Base-by-base conservation (phyloP, 2,113 vertebrate species). In the Danionella cerebrum region DNA sequence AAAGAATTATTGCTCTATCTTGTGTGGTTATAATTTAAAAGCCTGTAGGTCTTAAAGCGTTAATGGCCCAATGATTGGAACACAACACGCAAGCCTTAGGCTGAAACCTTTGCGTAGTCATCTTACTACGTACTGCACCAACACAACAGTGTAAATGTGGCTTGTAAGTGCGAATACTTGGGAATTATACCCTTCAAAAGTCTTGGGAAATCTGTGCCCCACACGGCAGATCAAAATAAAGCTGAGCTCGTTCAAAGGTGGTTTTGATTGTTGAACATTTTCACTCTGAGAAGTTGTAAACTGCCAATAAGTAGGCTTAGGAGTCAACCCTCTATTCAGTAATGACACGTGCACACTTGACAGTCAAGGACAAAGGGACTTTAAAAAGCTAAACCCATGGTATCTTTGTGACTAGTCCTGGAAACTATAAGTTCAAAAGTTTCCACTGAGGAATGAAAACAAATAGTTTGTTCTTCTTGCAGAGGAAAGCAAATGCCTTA, bases 151-250 rank as follows among this genome's bases (percentile, higher is more conserved):
- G n/a, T n/a, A n/a, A n/a, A n/a, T n/a, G n/a, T n/a, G n/a, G n/a
- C n/a, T n/a, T n/a, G n/a, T n/a, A n/a, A n/a, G n/a, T n/a, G n/a
- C n/a, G n/a, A n/a, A n/a, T n/a, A n/a, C n/a, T n/a, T n/a, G n/a
- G n/a, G 71, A 65, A 73, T 73, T 73, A 73, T 21, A 68, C 36
- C 36, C 35, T 51, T 62, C 13, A 36, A n/a, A 44, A 35, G 42
- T n/a, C 60, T 55, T 57, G 39, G 48, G 47, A 62, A 69, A 59
- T 36, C 42, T 24, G 39, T 38, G 47, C 45, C 21, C 8, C 10
- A 63, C 16, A 31, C 12, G 2, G 41, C 57, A 42, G 57, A 60
- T 18, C 21, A 60, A 48, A 44, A n/a, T 59, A 38, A 19, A 29
- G 16, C 13, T 52, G 31, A 5, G 8, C 14, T n/a, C n/a, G n/a